Conservation (phyloP, 2,797 vertebrate genomes). For the Hafferia zeledoni region DNA sequence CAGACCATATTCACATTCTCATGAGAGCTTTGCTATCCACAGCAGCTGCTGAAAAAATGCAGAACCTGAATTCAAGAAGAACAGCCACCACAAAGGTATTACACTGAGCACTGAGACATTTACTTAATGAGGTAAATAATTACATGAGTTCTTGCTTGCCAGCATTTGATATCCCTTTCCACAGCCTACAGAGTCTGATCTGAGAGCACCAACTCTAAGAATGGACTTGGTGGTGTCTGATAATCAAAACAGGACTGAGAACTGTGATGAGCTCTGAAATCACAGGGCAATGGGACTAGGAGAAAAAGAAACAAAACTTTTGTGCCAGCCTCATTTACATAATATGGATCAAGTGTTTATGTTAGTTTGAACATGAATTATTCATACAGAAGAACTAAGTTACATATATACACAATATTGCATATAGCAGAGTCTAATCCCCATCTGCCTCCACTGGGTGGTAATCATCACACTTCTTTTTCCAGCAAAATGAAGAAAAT, state of each 20-base stretch:
- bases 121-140: not conserved
- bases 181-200: not conserved
- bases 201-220: not conserved
- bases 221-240: fast-evolving
- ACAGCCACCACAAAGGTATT: not conserved
- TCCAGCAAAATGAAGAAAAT: not conserved
- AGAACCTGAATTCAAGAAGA: not conserved
- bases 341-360: not conserved
- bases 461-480: not conserved
- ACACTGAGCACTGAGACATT: not conserved
- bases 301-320: not conserved
- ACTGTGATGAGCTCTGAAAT: not conserved
- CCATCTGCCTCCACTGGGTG: not conserved
- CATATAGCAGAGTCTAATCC: not conserved
- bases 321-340: not conserved
- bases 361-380: not conserved
- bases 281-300: not conserved
- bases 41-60: not conserved
- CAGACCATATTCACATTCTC: not conserved
- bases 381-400: not conserved
- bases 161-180: not conserved
- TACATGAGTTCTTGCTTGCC: not conserved
- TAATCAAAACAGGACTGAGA: not conserved
- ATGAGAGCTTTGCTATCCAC: not conserved
- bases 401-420: not conserved